phyloP scores from a whole-genome alignment of 2,888 invertebrate genomes.

The Lepetodrilus schrolli region DNA sequence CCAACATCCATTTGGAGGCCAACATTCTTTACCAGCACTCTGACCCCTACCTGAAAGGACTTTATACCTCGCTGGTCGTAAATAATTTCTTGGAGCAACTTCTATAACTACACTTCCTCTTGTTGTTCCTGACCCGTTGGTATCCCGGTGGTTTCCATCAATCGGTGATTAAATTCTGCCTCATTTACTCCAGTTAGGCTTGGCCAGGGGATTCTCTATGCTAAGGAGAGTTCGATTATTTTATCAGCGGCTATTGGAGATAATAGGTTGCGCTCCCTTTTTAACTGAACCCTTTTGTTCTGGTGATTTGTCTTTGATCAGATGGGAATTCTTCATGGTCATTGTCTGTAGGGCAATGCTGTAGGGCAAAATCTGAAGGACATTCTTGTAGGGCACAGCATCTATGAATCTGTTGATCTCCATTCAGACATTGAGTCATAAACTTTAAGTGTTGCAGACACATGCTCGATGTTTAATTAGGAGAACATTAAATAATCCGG shows the following conservation, averaged over 20 bases:
- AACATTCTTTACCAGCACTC: not conserved
- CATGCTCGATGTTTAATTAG: too few species aligned
- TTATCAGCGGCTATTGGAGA: slow-evolving; percentile 7
- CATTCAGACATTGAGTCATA: too few species aligned
- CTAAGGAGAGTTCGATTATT: not conserved
- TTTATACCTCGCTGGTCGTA: not conserved
- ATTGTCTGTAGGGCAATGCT: too few species aligned
- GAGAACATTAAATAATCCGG: too few species aligned
- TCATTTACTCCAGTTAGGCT: slow-evolving; percentile 1
- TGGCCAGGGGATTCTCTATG: not conserved
- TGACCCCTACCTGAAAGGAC: not conserved
- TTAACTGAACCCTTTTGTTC: not conserved
- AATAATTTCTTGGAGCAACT: not conserved
- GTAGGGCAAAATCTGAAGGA: too few species aligned
- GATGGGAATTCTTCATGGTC: too few species aligned
- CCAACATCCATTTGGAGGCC: not conserved
- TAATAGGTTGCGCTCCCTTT: not conserved
- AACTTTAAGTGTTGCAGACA: too few species aligned
- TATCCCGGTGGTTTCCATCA: not conserved
- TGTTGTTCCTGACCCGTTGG: too few species aligned
- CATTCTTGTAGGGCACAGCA: too few species aligned
- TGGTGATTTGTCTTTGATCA: not conserved
- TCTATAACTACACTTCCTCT: not conserved
- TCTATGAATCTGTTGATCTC: too few species aligned
- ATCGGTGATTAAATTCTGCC: slow-evolving; percentile 19